Percentiles rank a stretch among this genome's conserved stretches.
Evolutionary conservation across 2,888 invertebrate genomes (phyloP).

Genomic region (Endotricha flammealis): DNA sequence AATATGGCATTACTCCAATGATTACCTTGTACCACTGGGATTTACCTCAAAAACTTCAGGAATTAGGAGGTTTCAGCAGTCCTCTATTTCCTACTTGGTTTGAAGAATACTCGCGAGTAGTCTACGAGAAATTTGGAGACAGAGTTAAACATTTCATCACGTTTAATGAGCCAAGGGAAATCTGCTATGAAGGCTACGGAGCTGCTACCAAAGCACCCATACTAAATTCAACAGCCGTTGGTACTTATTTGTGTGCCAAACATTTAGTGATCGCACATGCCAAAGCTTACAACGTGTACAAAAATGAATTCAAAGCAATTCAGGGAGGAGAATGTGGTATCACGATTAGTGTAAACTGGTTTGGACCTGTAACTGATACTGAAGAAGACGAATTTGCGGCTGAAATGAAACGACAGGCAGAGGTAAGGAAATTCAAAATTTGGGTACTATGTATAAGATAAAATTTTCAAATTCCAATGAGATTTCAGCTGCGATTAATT

Average conservation of each 20-base stretch:
- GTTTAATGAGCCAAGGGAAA: conserved; percentile 69
- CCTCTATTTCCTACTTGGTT: conserved; percentile 54
- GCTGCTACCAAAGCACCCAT: conserved; percentile 35
- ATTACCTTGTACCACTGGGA: conserved; percentile 74
- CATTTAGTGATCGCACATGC: conserved; percentile 62
- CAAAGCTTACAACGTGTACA: conserved; percentile 48
- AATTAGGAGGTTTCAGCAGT: conserved; percentile 67
- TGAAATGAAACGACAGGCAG: conserved; percentile 15
- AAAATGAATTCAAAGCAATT: conserved; percentile 36
- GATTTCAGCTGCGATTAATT: too few relatives aligned
- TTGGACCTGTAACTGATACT: conserved; percentile 18
- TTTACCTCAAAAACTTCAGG: conserved; percentile 63
- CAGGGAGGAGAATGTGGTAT: conserved; percentile 59
- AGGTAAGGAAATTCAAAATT: too few relatives aligned
- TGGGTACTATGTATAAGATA: too few relatives aligned
- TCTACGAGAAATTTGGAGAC: conserved; percentile 55
- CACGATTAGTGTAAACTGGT: conserved; percentile 41
- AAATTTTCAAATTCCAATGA: too few relatives aligned
- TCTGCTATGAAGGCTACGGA: conserved; percentile 57
- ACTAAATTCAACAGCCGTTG: conserved; percentile 49
- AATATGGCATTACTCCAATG: conserved; percentile 77
- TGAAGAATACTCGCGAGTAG: conserved; percentile 54
- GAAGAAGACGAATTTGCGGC: conserved; percentile 17
- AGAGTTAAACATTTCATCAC: conserved; percentile 74
- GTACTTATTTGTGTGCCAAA: conserved; percentile 63